These are phyloP conservation scores for Ornithoptera priamus DNA, from an alignment of 2,888 invertebrate genomes.

Conservation along the genomic window DNA sequence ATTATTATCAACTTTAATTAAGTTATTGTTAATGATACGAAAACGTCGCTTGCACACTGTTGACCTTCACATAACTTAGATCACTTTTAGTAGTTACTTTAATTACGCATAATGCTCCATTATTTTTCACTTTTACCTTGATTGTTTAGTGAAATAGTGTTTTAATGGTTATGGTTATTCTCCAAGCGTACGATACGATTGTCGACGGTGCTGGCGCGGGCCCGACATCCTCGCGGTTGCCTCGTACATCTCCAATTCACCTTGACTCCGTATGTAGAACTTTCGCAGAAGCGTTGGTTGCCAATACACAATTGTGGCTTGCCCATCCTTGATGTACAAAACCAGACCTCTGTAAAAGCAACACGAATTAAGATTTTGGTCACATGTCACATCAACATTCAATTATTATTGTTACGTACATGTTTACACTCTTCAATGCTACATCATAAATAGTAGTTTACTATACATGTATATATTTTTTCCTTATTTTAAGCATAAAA, in stretches of 20 bases:
- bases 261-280: slow-evolving; percentile 26
- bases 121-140: background rate
- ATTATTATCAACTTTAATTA: too few relatives aligned
- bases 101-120: background rate
- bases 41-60: too few relatives aligned
- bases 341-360: slow-evolving; percentile 21
- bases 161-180: slow-evolving; percentile 21
- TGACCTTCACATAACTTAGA: background rate
- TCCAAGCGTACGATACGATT: slow-evolving; percentile 32
- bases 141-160: background rate
- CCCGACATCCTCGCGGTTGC: slow-evolving; percentile 45
- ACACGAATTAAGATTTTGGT: background rate
- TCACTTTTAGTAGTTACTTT: background rate
- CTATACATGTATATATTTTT: too few relatives aligned
- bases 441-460: too few relatives aligned
- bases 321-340: slow-evolving; percentile 31
- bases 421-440: too few relatives aligned
- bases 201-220: slow-evolving; percentile 37
- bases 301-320: slow-evolving; percentile 37
- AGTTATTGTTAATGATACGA: too few relatives aligned
- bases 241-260: slow-evolving; percentile 41
- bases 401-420: background rate
- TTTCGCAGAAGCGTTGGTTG: slow-evolving; percentile 34
- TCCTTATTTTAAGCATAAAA: too few relatives aligned
- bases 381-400: background rate